phyloP scores from a whole-genome alignment of 2,113 vertebrate genomes.

The Echinops telfairi region DNA sequence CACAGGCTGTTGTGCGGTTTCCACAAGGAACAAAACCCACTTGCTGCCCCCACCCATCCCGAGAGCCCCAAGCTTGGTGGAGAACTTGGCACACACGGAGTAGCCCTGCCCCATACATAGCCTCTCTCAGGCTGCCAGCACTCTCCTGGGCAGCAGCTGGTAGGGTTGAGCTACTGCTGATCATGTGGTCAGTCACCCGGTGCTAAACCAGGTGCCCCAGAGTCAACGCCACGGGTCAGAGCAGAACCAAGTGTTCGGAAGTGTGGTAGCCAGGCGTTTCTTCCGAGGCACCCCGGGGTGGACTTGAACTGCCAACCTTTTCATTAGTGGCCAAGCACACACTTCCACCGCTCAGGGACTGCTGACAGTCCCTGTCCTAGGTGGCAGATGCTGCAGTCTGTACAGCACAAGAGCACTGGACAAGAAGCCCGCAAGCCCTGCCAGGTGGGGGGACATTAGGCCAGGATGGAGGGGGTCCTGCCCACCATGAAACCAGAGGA shows the following conservation, averaged over 20 bases:
- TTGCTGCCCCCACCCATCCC: neutral
- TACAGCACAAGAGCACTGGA: neutral
- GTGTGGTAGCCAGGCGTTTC: neutral
- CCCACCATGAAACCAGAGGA: neutral
- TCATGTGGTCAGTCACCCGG: neutral
- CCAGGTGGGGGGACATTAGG: rapidly evolving
- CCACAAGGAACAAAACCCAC: neutral
- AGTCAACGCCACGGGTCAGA: neutral
- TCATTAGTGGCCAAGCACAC: neutral
- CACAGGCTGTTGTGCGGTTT: neutral
- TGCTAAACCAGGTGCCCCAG: neutral
- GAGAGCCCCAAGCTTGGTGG: neutral
- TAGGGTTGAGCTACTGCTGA: neutral
- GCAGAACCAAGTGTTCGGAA: neutral
- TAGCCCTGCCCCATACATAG: too few relatives aligned
- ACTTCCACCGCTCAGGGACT: neutral
- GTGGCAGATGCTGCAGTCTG: neutral
- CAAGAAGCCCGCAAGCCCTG: too few relatives aligned
- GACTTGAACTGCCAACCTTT: neutral
- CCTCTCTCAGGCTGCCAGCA: neutral
- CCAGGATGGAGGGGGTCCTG: neutral
- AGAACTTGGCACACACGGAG: neutral
- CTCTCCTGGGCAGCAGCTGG: neutral
- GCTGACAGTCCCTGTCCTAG: neutral
- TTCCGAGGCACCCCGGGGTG: neutral